phyloP scores from a whole-genome alignment of 2,888 invertebrate species.

The Cryptus armator region DNA sequence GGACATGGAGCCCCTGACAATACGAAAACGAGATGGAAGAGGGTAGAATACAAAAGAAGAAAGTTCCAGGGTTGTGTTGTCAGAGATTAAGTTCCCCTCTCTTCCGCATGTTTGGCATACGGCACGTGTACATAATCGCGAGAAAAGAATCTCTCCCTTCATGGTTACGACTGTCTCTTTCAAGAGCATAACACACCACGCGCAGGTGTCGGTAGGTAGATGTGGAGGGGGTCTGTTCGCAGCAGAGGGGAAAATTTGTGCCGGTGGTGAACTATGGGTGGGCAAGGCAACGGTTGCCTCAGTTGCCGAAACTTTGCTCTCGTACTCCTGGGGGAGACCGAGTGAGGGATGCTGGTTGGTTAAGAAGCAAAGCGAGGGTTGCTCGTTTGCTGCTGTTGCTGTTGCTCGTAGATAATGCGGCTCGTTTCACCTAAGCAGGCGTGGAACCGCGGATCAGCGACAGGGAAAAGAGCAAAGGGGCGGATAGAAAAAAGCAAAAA shows the following conservation, averaged over 20 bases:
- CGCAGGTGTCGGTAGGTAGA: slow-evolving; percentile 10
- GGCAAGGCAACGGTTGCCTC: slow-evolving; percentile 6
- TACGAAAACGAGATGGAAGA: background rate
- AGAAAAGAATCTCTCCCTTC: slow-evolving; percentile 4
- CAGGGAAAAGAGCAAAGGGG: slow-evolving; percentile 35
- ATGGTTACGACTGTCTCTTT: background rate
- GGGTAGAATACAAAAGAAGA: slow-evolving; percentile 14
- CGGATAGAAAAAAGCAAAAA: slow-evolving; percentile 24
- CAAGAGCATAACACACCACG: background rate
- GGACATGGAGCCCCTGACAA: slow-evolving; percentile 18
- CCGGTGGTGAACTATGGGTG: background rate
- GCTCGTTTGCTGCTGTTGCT: slow-evolving; percentile 17
- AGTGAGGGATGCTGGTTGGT: background rate
- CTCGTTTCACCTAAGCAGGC: slow-evolving; percentile 69
- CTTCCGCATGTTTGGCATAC: background rate
- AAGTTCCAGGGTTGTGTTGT: background rate
- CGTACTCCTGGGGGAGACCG: slow-evolving; percentile 32
- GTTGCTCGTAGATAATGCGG: slow-evolving; percentile 67
- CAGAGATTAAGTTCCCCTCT: slow-evolving; percentile 1
- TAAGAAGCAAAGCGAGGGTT: slow-evolving; percentile 21
- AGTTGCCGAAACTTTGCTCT: slow-evolving; percentile 22
- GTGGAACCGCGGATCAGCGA: slow-evolving; percentile 48
- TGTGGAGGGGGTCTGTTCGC: background rate
- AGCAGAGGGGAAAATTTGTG: slow-evolving; percentile 10
- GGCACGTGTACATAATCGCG: slow-evolving; percentile 14